These are phyloP conservation scores for Campylorhamphus procurvoides DNA, from an alignment of 2,113 vertebrate genomes.

Conservation along the genomic window DNA sequence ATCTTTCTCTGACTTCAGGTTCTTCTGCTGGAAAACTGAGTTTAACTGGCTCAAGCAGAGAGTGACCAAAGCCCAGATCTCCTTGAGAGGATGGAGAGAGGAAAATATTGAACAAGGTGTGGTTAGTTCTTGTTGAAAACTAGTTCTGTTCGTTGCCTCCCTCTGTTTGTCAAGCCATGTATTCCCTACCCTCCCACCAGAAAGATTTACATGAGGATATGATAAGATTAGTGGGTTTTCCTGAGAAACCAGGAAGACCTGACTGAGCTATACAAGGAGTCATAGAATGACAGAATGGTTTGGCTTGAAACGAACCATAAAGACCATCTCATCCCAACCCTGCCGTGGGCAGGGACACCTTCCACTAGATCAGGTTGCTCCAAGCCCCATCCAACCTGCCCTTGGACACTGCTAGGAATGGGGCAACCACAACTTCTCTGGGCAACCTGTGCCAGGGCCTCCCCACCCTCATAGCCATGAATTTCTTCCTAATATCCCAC, in stretches of 20 bases:
- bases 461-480: rapidly evolving
- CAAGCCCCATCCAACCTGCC: rapidly evolving
- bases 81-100: background rate
- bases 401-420: background rate
- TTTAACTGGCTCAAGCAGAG: background rate
- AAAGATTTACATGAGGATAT: background rate
- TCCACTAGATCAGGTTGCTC: rapidly evolving
- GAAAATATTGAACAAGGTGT: background rate
- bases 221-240: background rate
- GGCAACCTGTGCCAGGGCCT: background rate
- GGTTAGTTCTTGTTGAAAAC: background rate
- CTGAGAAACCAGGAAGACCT: background rate
- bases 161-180: background rate
- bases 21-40: background rate
- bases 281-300: background rate
- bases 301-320: background rate
- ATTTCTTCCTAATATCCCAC: background rate
- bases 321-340: rapidly evolving
- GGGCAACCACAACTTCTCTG: background rate
- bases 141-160: background rate
- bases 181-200: background rate
- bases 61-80: background rate
- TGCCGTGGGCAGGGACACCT: background rate
- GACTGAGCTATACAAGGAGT: background rate
- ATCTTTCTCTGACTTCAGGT: background rate